Evolutionary conservation across 2,113 vertebrate genomes (phyloP).

Genomic region (Ophthalmolycus amberensis): DNA sequence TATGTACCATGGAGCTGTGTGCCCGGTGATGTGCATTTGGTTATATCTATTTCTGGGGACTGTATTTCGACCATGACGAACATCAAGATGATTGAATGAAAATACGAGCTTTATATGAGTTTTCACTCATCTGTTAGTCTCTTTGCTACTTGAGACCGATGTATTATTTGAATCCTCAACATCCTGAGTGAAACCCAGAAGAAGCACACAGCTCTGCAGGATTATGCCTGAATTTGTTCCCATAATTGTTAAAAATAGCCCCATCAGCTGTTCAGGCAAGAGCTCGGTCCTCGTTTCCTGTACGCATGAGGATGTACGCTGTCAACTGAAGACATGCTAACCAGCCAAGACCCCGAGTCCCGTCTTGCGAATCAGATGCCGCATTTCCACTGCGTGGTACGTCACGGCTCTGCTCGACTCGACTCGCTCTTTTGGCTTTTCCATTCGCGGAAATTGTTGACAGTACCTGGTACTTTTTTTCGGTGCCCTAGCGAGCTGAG

Average conservation of each 20-base stretch:
- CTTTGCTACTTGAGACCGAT: not conserved
- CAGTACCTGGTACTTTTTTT: no score
- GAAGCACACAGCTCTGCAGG: not conserved
- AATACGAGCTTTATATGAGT: constrained; percentile 11
- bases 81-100: constrained; percentile 47
- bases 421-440: not conserved
- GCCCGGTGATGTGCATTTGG: constrained; percentile 13
- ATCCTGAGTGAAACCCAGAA: not conserved
- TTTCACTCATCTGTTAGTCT: constrained; percentile 2
- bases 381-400: no score
- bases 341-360: not conserved
- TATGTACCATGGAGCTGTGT: constrained; percentile 41
- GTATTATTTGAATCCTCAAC: not conserved
- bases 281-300: constrained; percentile 5
- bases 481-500: no score
- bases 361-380: not conserved
- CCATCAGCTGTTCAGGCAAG: constrained; percentile 5
- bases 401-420: not conserved
- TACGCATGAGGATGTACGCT: constrained; percentile 12
- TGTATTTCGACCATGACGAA: constrained; percentile 33
- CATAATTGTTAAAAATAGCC: not conserved
- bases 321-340: constrained; percentile 26
- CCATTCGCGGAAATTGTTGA: no score
- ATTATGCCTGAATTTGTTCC: not conserved
- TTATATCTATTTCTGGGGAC: constrained; percentile 5